These are phyloP conservation scores for Cheumatopsyche charites DNA, from an alignment of 1,140 invertebrate species.

Conservation along the genomic window DNA sequence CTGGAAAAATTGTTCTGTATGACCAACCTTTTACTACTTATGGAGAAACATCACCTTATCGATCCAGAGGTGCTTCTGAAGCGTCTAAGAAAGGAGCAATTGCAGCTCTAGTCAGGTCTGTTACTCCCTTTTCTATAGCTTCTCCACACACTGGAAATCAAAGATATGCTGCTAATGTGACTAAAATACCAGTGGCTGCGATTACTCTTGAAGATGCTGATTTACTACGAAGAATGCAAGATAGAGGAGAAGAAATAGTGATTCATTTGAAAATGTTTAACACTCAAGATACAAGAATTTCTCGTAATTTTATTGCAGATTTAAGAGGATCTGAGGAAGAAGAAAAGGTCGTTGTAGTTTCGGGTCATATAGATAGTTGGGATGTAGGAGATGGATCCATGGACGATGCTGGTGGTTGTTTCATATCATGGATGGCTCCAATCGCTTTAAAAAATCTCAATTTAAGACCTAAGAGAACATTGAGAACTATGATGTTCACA, in stretches of 20 bases:
- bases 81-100: conserved; percentile 71
- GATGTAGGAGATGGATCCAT: conserved; percentile 80
- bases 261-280: conserved; percentile 52
- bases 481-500: conserved; percentile 77
- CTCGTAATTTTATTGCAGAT: conserved; percentile 73
- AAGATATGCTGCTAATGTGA: conserved; percentile 62
- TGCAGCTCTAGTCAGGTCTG: conserved; percentile 70
- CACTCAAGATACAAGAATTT: conserved; percentile 51
- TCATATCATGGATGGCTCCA: conserved; percentile 76
- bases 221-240: conserved; percentile 67
- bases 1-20: conserved; percentile 75
- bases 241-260: conserved; percentile 53
- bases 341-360: conserved; percentile 71
- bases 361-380: conserved; percentile 82
- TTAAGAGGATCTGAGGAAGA: conserved; percentile 61
- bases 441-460: conserved; percentile 67
- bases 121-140: conserved; percentile 73
- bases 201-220: conserved; percentile 78
- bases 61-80: conserved; percentile 63
- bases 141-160: conserved; percentile 70
- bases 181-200: conserved; percentile 73
- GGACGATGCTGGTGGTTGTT: conserved; percentile 79
- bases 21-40: conserved; percentile 68
- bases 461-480: conserved; percentile 70
- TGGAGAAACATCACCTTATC: conserved; percentile 62